phyloP scores from a whole-genome alignment of 1,140 invertebrate genomes.

The Microplitis demolitor region DNA sequence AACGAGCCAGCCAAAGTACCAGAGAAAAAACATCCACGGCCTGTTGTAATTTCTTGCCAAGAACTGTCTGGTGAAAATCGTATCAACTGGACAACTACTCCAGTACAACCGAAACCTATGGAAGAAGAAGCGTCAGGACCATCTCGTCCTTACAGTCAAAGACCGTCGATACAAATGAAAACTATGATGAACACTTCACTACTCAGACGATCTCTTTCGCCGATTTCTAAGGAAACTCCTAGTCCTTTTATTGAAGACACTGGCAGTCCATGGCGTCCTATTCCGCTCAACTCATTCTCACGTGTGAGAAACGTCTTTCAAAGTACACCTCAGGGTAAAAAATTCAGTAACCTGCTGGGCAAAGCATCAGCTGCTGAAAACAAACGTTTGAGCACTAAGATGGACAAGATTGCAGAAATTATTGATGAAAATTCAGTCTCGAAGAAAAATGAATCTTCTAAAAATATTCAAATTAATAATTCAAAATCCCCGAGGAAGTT shows the following conservation, averaged over 20 bases:
- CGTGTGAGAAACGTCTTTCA: constrained; percentile 41
- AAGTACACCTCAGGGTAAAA: constrained; percentile 45
- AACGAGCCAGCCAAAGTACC: constrained; percentile 3
- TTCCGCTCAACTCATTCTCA: constrained; percentile 35
- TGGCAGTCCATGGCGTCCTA: constrained; percentile 45
- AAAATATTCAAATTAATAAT: neutral
- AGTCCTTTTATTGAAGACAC: constrained; percentile 27
- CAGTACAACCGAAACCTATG: constrained; percentile 20
- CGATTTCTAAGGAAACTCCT: constrained; percentile 34
- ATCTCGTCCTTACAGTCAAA: constrained; percentile 33
- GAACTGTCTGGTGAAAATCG: constrained; percentile 19
- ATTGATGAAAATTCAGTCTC: neutral
- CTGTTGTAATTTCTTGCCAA: constrained; percentile 24
- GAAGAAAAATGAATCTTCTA: neutral
- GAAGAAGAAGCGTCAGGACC: constrained; percentile 28
- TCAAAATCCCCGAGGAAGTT: constrained; percentile 39
- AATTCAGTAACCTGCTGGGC: neutral
- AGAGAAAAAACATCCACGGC: constrained; percentile 14
- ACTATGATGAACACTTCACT: constrained; percentile 41
- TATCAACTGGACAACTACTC: constrained; percentile 23
- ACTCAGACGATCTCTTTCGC: constrained; percentile 46
- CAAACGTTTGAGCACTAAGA: neutral
- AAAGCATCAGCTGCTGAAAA: constrained; percentile 9
- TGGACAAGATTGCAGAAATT: constrained; percentile 10
- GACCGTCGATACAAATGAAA: constrained; percentile 16